Conservation (phyloP, 2,888 invertebrate genomes). For the Rhagonycha fulva region DNA sequence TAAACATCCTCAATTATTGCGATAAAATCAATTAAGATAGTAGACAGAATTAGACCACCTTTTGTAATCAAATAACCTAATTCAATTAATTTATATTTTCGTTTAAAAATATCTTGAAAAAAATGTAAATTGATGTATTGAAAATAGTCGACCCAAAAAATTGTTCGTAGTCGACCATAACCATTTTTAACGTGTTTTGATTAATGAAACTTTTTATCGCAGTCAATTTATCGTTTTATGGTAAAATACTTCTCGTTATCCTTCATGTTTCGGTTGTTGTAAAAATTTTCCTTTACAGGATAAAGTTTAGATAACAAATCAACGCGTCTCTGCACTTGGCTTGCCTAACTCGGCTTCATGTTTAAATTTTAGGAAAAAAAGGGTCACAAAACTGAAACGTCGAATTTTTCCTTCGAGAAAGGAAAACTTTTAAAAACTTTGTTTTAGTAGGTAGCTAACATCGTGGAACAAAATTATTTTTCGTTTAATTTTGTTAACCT, state of each 20-base stretch:
- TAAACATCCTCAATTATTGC: not conserved
- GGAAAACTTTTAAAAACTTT: not conserved
- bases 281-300: not conserved
- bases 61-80: not conserved
- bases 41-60: not conserved
- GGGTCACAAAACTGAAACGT: not conserved
- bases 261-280: not conserved
- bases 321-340: not conserved
- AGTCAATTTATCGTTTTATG: conserved; percentile 4
- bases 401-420: too few relatives aligned
- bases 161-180: not conserved
- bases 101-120: not conserved
- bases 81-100: not conserved
- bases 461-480: not conserved
- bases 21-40: not conserved
- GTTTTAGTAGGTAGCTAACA: not conserved
- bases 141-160: not conserved
- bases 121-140: not conserved
- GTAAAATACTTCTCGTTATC: conserved; percentile 4
- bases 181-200: not conserved
- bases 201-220: conserved; percentile 11
- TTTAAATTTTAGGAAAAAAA: not conserved
- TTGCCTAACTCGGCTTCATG: not conserved
- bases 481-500: not conserved
- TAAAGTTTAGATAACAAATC: not conserved